These are phyloP conservation scores for Conus canariensis DNA, from an alignment of 2,888 invertebrate genomes.

Conservation along the genomic window DNA sequence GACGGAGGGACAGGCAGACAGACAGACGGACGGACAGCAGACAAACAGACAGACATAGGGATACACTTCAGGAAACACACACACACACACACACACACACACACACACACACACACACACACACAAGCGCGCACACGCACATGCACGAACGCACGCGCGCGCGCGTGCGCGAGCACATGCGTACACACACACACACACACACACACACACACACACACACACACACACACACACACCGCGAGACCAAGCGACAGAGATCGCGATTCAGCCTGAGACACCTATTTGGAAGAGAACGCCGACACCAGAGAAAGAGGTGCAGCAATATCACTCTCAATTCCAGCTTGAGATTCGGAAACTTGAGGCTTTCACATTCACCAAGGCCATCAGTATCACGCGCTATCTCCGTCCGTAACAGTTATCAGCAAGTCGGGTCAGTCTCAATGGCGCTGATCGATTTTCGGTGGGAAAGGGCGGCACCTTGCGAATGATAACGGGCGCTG, in stretches of 20 bases:
- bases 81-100: background rate
- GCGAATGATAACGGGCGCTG: too few relatives aligned
- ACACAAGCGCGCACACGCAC: background rate
- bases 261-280: too few relatives aligned
- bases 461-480: too few relatives aligned
- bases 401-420: too few relatives aligned
- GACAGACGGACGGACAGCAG: background rate
- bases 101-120: background rate
- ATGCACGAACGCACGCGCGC: background rate
- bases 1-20: background rate
- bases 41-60: background rate
- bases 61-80: background rate
- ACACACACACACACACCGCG: background rate
- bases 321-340: too few relatives aligned
- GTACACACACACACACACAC: constrained; percentile 30
- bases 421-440: too few relatives aligned
- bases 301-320: too few relatives aligned
- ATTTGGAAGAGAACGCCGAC: too few relatives aligned
- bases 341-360: too few relatives aligned
- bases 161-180: background rate
- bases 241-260: background rate
- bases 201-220: constrained; percentile 25
- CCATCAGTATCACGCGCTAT: too few relatives aligned
- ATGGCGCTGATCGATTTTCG: too few relatives aligned
- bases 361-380: too few relatives aligned